Conservation (phyloP, 1,140 invertebrate species). For the Drosophila sturtevanti region DNA sequence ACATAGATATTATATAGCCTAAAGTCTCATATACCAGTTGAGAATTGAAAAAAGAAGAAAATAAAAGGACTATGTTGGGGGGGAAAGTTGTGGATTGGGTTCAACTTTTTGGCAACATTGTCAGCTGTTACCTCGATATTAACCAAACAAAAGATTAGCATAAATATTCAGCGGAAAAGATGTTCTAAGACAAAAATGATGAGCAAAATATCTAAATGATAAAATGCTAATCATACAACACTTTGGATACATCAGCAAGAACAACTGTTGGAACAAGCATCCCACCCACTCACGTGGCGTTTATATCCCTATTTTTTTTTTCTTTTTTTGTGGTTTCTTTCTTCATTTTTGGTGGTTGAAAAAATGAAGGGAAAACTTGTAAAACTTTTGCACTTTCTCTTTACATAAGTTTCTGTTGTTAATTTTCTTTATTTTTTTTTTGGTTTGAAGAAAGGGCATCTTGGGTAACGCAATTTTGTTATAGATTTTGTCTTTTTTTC, state of each 20-base stretch:
- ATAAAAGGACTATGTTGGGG: not conserved
- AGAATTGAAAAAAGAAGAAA: constrained; percentile 14
- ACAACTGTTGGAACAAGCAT: constrained; percentile 10
- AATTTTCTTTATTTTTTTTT: constrained; percentile 3
- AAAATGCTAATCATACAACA: constrained; percentile 74
- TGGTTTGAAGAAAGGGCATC: not conserved
- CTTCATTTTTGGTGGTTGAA: constrained; percentile 42
- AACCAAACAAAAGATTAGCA: constrained; percentile 62
- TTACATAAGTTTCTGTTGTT: constrained; percentile 47
- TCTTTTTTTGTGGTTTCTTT: constrained; percentile 21
- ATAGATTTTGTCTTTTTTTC: not conserved
- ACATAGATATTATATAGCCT: too few relatives aligned
- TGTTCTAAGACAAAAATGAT: constrained; percentile 60
- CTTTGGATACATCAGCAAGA: constrained; percentile 10
- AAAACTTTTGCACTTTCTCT: constrained; percentile 62
- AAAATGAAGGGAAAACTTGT: constrained; percentile 35
- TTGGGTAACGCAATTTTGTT: constrained; percentile 24
- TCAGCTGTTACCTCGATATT: constrained; percentile 64
- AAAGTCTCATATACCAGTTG: constrained; percentile 49
- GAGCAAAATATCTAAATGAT: constrained; percentile 65
- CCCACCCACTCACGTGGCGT: not conserved
- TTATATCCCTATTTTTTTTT: not conserved
- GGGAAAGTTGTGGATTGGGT: not conserved
- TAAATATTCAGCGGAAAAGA: constrained; percentile 58
- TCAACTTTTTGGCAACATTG: constrained; percentile 28